Conservation (phyloP, 2,888 invertebrate species). For the Watsonalla binaria region DNA sequence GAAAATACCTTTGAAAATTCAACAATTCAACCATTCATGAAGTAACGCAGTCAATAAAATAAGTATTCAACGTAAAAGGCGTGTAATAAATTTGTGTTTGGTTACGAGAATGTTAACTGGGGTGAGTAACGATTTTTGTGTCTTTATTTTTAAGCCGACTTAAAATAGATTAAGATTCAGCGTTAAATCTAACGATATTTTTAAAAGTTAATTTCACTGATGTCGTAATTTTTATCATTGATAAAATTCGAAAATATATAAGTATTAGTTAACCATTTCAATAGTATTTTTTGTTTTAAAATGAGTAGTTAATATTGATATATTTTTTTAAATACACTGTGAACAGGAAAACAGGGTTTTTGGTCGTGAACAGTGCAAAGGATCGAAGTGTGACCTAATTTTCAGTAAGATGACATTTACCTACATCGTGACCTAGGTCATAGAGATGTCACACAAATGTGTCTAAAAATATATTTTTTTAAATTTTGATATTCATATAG, state of each 20-base stretch:
- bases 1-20: constrained; percentile 34
- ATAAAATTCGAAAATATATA: too few species aligned
- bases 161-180: constrained; percentile 26
- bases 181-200: neutral
- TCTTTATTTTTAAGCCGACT: constrained; percentile 31
- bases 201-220: neutral
- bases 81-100: constrained; percentile 6
- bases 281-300: too few species aligned
- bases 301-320: neutral
- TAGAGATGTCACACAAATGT: constrained; percentile 14
- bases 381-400: constrained; percentile 48
- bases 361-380: constrained; percentile 14
- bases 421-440: constrained; percentile 56
- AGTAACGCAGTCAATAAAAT: constrained; percentile 6
- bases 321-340: neutral
- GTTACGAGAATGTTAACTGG: constrained; percentile 17
- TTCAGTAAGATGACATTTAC: constrained; percentile 41
- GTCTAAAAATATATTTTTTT: neutral
- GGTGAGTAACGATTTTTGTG: constrained; percentile 58
- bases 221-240: too few species aligned
- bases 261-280: too few species aligned
- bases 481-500: neutral
- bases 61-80: constrained; percentile 10
- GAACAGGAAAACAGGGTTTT: neutral
- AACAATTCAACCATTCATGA: constrained; percentile 1